These are phyloP conservation scores for Xanthorhoe spadicearia DNA, from an alignment of 2,888 invertebrate species.

Conservation along the genomic window DNA sequence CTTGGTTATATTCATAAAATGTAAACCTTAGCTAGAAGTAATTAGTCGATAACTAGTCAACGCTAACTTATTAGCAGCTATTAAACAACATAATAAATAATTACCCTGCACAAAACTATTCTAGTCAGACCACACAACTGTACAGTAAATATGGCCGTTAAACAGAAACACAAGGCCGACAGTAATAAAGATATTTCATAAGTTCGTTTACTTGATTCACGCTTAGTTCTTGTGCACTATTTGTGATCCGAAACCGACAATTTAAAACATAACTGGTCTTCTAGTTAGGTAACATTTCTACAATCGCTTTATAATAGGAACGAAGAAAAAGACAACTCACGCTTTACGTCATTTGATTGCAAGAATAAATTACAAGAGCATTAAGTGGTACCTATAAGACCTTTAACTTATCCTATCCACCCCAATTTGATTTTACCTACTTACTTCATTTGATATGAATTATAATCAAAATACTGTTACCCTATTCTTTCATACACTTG, in stretches of 20 bases:
- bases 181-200: constrained; percentile 48
- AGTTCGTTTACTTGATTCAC: constrained; percentile 48
- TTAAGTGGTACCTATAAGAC: too few relatives aligned
- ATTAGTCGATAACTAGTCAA: constrained; percentile 7
- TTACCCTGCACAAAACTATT: constrained; percentile 16
- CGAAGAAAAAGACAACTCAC: too few relatives aligned
- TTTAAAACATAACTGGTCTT: background rate
- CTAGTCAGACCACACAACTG: constrained; percentile 24
- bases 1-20: too few relatives aligned
- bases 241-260: background rate
- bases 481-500: too few relatives aligned
- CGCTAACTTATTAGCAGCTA: constrained; percentile 5
- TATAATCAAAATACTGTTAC: too few relatives aligned
- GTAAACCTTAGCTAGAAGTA: background rate
- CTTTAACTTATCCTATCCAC: too few relatives aligned
- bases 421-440: too few relatives aligned
- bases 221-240: constrained; percentile 40
- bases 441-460: too few relatives aligned
- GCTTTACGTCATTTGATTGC: too few relatives aligned
- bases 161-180: constrained; percentile 41
- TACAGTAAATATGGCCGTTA: constrained; percentile 33
- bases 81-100: constrained; percentile 19
- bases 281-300: too few relatives aligned
- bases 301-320: too few relatives aligned
- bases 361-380: too few relatives aligned